phyloP scores from a whole-genome alignment of 2,888 invertebrate genomes.

The Tachina grossa region DNA sequence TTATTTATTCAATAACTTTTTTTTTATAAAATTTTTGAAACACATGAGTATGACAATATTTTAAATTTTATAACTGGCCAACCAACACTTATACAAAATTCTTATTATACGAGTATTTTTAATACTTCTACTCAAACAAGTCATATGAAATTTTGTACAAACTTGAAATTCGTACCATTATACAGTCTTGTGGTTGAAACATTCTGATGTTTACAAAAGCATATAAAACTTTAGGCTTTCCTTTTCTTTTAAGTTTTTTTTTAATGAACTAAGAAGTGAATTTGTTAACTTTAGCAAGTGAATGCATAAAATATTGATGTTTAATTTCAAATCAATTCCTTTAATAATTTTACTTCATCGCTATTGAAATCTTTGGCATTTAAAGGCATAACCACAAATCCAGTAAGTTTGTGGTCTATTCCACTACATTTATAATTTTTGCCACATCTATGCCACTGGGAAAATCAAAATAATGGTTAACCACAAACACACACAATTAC shows the following conservation, averaged over 20 bases:
- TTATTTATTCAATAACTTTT: no score
- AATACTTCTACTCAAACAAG: no score
- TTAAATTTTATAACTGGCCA: no score
- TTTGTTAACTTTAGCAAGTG: not conserved
- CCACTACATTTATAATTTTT: slow-evolving; percentile 58
- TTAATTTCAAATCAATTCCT: not conserved
- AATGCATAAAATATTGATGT: not conserved
- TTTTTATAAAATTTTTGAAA: no score
- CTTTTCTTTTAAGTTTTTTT: not conserved
- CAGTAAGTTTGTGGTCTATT: slow-evolving; percentile 49
- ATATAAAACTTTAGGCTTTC: no score
- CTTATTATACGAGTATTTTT: no score
- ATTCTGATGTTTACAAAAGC: no score
- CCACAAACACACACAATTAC: not conserved
- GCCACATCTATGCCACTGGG: slow-evolving; percentile 27
- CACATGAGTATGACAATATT: no score
- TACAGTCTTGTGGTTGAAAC: no score
- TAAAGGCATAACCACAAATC: slow-evolving; percentile 53
- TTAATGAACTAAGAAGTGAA: not conserved
- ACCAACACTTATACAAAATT: no score
- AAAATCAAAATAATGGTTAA: slow-evolving; percentile 57
- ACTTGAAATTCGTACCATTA: no score
- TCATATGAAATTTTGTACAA: no score
- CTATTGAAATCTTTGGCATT: slow-evolving; percentile 2
- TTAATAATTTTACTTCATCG: not conserved